Base-by-base conservation (phyloP, 1,140 invertebrate genomes). In the Ylistrum balloti region DNA sequence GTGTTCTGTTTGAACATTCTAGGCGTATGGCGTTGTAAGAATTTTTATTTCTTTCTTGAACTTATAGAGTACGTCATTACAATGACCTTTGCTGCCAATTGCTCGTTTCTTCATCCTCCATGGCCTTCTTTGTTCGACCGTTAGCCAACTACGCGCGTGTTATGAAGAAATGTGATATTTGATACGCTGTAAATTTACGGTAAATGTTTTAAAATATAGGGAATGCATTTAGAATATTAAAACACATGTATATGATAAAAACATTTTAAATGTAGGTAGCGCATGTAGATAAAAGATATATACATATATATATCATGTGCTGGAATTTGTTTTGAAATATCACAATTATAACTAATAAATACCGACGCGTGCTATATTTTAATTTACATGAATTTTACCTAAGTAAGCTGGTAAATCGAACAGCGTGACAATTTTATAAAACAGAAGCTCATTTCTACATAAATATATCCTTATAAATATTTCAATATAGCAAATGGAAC, bases 11-110 rank as follows among this genome's bases (percentile, higher is more conserved):
- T 74, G 17, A 28, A 28, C 28, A 74, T 45, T 17, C 41, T 45
- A 15, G 41, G 20, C 56, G n/a, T 28, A 74, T n/a, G 56, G 28
- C 56, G 56, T n/a, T 74, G 56, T 74, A 5, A 28, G n/a, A 74
- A 74, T 28, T 9, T n/a, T 74, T 74, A 74, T 74, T 74, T 74
- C 0, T 74, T 74, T 74, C 56, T 74, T 74, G 56, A 74, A 74
- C 56, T 17, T 28, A 5, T 28, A 5, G 56, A n/a, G 56, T 74
- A 74, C 56, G 22, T n/a, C n/a, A 28, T 74, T 28, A 74, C 56
- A 74, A 74, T 74, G 22, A n/a, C 0, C 56, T 45, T 45, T 15
- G 41, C 41, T 74, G 56, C 2, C n/a, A 3, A 74, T n/a, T 74
- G 2, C 22, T 28, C n/a, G 17, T 74, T 74, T 28, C 22, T 74